Evolutionary conservation across 2,888 invertebrate genomes (phyloP).

Genomic region (Parthenolecanium corni): DNA sequence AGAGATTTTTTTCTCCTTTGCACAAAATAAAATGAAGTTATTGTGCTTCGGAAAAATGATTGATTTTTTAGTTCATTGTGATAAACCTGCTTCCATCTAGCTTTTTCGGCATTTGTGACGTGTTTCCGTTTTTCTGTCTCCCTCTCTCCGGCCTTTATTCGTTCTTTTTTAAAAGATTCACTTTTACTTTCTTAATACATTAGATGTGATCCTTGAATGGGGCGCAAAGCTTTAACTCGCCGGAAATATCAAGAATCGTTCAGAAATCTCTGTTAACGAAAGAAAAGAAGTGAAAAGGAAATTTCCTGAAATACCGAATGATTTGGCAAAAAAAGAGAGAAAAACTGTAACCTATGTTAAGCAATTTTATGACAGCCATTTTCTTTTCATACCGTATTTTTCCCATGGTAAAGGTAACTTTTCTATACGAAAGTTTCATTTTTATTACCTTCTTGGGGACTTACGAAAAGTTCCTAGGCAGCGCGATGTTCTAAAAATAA

Average conservation of each 20-base stretch:
- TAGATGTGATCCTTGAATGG: not conserved
- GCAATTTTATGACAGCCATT: not conserved
- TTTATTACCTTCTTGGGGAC: no score
- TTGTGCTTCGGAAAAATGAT: constrained; percentile 22
- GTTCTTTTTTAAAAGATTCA: not conserved
- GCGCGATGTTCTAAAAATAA: no score
- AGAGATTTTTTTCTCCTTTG: not conserved
- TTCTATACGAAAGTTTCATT: no score
- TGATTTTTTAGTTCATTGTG: constrained; percentile 21
- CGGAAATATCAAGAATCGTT: no score
- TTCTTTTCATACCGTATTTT: no score
- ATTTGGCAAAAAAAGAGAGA: constrained; percentile 1
- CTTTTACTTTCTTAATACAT: not conserved
- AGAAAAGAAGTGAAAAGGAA: constrained; percentile 7
- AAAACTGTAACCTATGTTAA: not conserved
- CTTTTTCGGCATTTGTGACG: no score
- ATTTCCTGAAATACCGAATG: not conserved
- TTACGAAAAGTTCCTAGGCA: no score
- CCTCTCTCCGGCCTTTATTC: not conserved
- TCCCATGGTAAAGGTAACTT: no score
- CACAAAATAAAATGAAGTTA: constrained; percentile 11
- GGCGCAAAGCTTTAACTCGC: no score
- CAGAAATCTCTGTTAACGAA: no score
- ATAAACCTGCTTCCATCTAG: not conserved
- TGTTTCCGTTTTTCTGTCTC: no score